Base-by-base conservation (phyloP, 2,888 invertebrate genomes). In the Nomada goodeniana region DNA sequence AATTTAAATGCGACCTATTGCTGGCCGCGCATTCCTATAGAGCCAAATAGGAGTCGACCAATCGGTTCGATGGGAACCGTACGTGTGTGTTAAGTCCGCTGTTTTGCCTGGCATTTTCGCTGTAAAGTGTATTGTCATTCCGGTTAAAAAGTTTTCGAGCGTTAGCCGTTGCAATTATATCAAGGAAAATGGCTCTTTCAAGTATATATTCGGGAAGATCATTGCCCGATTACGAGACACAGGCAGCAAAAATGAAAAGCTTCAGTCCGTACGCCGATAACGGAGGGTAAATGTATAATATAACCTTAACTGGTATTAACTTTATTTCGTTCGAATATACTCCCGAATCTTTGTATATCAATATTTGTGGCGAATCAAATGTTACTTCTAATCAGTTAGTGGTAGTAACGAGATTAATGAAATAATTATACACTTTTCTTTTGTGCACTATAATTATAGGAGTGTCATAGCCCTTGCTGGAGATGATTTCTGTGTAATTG, bases 401-500 rank as follows among this genome's bases (percentile, higher is more conserved):
- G 26, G 15, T 23, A 50, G 23, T 52, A 1, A 20, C 60, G 65
- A 7, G 23, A 68, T 47, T 53, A 26, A n/a, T 47, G 2, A 13
- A 44, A 9, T 11, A 44, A 9, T 72, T 10, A 42, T 69, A 69
- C 11, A 67, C 50, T 20, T 44, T 13, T 53, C 2, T 53, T 60
- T 55, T 61, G 18, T 47, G 4, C 10, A 36, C 61, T 76, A 13
- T 36, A 1, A 59, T 69, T 57, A 68, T 91, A 99, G 99, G 90
- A 98, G 98, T 92, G 96, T 98, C 75, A 97, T 99, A 67, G 99
- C 99, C 36, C 97, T 99, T 90, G 98, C 98, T 92, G 99, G 99
- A 36, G 97, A 98, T 60, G 98, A 99, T 94, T 99, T 97, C 94
- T 98, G 97, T 23, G 96, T 99, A 36, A 97, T 99, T 92, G 99